These are phyloP conservation scores for Stichopus chloronotus DNA, from an alignment of 35 echinoderm and acorn worm species.

Conservation along the genomic window DNA sequence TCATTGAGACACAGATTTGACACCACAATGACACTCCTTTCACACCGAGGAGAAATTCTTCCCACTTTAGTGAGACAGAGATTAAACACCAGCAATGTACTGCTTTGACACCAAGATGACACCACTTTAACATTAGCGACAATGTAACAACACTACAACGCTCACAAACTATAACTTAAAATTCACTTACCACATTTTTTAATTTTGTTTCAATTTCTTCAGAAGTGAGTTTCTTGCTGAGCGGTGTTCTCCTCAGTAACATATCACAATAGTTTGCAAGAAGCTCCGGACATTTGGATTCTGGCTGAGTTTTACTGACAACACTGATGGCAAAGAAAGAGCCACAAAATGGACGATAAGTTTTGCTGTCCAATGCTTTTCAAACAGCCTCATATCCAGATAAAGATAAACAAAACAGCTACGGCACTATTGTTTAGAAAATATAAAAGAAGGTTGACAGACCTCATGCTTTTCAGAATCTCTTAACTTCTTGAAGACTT, in stretches of 20 bases:
- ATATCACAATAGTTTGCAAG: slow-evolving; percentile 98
- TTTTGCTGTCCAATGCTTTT: background rate
- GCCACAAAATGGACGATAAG: background rate
- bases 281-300: slow-evolving; percentile 97
- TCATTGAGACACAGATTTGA: background rate
- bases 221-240: slow-evolving; percentile 95
- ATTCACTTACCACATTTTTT: slow-evolving; percentile 94
- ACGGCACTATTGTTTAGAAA: background rate
- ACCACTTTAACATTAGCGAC: background rate
- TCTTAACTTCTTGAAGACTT: no score
- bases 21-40: background rate
- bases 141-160: background rate
- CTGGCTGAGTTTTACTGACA: slow-evolving; percentile 93
- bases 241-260: slow-evolving; percentile 89
- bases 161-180: background rate
- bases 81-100: background rate
- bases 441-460: no score
- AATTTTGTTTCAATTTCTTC: slow-evolving; percentile 98
- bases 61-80: background rate
- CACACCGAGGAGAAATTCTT: background rate
- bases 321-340: slow-evolving; percentile 42
- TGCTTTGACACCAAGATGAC: background rate
- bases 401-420: background rate
- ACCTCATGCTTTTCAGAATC: no score
- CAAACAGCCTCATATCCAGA: background rate